A percentile compares a stretch with the other conserved stretches of the same genome.
phyloP scores from a whole-genome alignment of 2,797 vertebrate genomes.

The Avahi laniger region DNA sequence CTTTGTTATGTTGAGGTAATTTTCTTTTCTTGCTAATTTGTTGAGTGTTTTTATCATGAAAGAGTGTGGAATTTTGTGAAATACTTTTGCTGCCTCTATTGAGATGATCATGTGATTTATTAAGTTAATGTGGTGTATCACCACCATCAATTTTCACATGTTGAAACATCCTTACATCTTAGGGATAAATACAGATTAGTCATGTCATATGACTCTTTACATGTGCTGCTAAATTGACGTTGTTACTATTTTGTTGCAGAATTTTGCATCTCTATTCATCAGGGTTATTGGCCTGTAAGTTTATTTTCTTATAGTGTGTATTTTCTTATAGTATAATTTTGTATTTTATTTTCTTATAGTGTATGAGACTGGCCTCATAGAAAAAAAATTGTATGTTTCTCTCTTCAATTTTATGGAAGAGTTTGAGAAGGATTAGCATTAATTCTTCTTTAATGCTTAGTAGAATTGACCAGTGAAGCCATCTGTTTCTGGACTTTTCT shows the following conservation, averaged over 20 bases:
- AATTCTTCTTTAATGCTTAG: neutral
- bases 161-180: too few relatives aligned
- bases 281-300: neutral
- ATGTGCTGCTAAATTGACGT: neutral
- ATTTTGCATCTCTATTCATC: neutral
- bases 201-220: neutral
- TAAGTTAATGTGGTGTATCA: neutral
- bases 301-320: too few relatives aligned
- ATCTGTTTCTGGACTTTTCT: neutral
- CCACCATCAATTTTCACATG: too few relatives aligned
- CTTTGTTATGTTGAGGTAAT: neutral
- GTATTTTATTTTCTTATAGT: neutral
- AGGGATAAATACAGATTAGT: neutral
- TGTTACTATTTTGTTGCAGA: neutral
- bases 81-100: neutral
- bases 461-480: neutral
- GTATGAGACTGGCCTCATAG: neutral
- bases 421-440: neutral
- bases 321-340: too few relatives aligned
- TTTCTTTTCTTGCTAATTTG: neutral
- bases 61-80: neutral
- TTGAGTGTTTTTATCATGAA: neutral
- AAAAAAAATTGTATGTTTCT: neutral
- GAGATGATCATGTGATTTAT: neutral
- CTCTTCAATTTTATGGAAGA: neutral